phyloP scores from a whole-genome alignment of 2,113 vertebrate genomes.

The Hemiprocne comata region DNA sequence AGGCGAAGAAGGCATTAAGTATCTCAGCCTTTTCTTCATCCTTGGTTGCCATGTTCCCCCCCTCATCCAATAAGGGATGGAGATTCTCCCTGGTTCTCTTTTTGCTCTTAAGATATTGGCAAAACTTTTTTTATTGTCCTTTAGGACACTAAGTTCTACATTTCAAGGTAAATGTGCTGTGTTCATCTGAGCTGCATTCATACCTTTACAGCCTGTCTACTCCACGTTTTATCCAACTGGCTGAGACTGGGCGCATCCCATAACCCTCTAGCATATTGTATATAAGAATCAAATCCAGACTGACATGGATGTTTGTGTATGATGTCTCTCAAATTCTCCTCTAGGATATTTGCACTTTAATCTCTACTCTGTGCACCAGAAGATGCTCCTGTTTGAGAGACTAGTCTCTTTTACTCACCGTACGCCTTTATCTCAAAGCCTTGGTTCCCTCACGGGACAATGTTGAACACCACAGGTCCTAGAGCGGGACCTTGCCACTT shows the following conservation, averaged over 20 bases:
- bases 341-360: neutral
- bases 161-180: neutral
- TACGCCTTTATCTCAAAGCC: neutral
- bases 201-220: neutral
- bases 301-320: neutral
- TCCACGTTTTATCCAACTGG: neutral
- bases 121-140: too few relatives aligned
- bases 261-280: neutral
- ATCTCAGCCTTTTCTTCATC: too few relatives aligned
- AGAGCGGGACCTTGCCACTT: neutral
- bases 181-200: neutral
- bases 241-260: neutral
- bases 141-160: neutral
- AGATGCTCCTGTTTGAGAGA: neutral
- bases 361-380: neutral
- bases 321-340: neutral
- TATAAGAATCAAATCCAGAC: neutral
- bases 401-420: neutral
- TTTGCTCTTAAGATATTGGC: too few relatives aligned
- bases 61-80: too few relatives aligned
- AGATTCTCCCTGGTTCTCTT: too few relatives aligned
- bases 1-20: too few relatives aligned
- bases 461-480: neutral
- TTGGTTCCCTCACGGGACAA: neutral
- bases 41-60: too few relatives aligned